These are phyloP conservation scores for Leptinotarsa rubiginosa DNA, from an alignment of 2,888 invertebrate species.

Conservation along the genomic window DNA sequence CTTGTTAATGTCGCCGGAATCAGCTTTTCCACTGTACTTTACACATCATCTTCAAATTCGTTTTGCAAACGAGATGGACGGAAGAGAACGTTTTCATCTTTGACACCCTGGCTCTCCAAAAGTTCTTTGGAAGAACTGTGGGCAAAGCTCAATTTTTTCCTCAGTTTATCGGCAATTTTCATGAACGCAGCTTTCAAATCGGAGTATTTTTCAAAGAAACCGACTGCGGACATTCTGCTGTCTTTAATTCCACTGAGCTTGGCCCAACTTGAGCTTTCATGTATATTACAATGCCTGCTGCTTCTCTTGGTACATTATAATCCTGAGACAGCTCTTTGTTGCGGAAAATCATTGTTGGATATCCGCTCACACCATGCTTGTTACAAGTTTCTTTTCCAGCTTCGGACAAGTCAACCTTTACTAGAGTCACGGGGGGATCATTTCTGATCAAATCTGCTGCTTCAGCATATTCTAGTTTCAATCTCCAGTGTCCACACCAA, in stretches of 20 bases:
- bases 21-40: constrained; percentile 80
- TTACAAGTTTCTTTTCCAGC: constrained; percentile 90
- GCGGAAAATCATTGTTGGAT: constrained; percentile 96
- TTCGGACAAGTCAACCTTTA: constrained; percentile 96
- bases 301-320: constrained; percentile 94
- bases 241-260: constrained; percentile 85
- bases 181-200: constrained; percentile 86
- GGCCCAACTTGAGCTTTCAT: constrained; percentile 97
- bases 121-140: constrained; percentile 80
- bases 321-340: constrained; percentile 90
- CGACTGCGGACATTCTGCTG: constrained; percentile 80
- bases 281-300: constrained; percentile 83
- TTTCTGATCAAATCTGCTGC: constrained; percentile 89
- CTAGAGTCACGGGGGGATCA: constrained; percentile 90
- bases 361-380: constrained; percentile 92
- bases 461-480: constrained; percentile 96
- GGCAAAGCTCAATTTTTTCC: constrained; percentile 91
- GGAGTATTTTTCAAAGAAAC: constrained; percentile 84
- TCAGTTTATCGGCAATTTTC: constrained; percentile 89
- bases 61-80: constrained; percentile 90
- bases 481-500: constrained; percentile 97
- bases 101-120: constrained; percentile 81
- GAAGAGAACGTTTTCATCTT: constrained; percentile 86
- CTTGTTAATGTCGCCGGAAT: constrained; percentile 76
- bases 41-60: constrained; percentile 90